These are phyloP conservation scores for Patella depressa DNA, from an alignment of 2,888 invertebrate species.

Conservation along the genomic window DNA sequence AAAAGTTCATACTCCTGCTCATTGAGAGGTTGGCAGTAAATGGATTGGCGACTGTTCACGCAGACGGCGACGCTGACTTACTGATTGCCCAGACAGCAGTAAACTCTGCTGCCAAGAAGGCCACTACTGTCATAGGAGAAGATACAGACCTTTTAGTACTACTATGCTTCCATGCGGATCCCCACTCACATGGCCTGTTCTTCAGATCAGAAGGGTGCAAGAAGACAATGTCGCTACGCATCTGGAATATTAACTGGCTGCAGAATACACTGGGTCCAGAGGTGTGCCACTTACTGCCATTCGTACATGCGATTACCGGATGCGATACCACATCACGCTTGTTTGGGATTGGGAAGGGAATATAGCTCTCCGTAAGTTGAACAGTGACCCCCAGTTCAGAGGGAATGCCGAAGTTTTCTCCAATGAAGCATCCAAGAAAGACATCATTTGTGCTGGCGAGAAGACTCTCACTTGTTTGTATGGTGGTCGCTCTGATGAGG, in stretches of 20 bases:
- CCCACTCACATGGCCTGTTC: slow-evolving; percentile 9
- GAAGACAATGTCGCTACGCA: not conserved
- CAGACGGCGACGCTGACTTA: slow-evolving; percentile 35
- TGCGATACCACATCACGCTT: slow-evolving; percentile 24
- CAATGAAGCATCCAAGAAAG: too few relatives aligned
- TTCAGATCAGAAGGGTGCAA: slow-evolving; percentile 15
- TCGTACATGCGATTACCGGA: slow-evolving; percentile 16
- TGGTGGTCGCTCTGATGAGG: too few relatives aligned
- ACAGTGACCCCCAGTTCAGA: slow-evolving; percentile 28
- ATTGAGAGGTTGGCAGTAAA: slow-evolving; percentile 21
- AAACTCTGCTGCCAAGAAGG: not conserved
- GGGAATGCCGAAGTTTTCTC: slow-evolving; percentile 35
- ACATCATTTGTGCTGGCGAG: too few relatives aligned
- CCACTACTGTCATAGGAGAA: slow-evolving; percentile 3
- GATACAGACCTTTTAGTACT: slow-evolving; percentile 27
- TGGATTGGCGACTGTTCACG: slow-evolving; percentile 32
- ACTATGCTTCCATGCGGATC: slow-evolving; percentile 23
- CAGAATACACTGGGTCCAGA: slow-evolving; percentile 9
- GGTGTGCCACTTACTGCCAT: slow-evolving; percentile 20
- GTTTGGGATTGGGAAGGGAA: slow-evolving; percentile 33
- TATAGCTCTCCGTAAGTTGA: slow-evolving; percentile 20
- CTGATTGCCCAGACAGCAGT: slow-evolving; percentile 4
- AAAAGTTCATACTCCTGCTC: slow-evolving; percentile 42
- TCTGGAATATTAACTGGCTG: not conserved
- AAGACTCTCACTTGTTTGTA: too few relatives aligned